Base-by-base conservation (phyloP, 2,888 invertebrate species). In the Amphiduros pacificus region DNA sequence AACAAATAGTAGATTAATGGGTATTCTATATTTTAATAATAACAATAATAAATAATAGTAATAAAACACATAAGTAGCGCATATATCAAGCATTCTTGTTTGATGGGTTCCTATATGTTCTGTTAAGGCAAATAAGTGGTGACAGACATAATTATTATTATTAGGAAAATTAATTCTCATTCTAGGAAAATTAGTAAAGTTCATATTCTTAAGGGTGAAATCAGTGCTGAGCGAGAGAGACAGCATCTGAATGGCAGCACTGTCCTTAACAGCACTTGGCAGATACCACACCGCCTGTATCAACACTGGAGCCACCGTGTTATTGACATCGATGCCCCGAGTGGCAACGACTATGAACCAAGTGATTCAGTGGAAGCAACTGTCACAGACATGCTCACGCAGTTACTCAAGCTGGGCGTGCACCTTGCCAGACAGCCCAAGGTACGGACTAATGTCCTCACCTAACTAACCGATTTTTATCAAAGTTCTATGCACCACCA, bases 301-400 rank as follows among this genome's bases (percentile, higher is more conserved):
- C 73, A 76, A 58, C 69, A 73, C 48, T 79, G 79, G 80, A 71
- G 68, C 56, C 77, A 70, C 64, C 69, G 77, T 11, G 71, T 73
- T 9, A 63, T 81, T 54, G 79, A 81, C 60, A 79, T 81, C 36
- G 71, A 78, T 58, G 75, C 78, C 17, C 76, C 76, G 17, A 71
- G 74, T 31, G 66, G 79, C 58, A 78, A 78, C 57, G 69, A 74
- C 9, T 78, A 74, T 55, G 79, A 80, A 49, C 71, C 76, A 4
- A 67, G 71, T 6, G 79, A 79, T 48, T 66, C 69, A 2, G 66
- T 70, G 11, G 76, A 77, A 29, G 76, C 74, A 61, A 65, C 79
- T 11, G 72, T 77, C 17, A 65, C 74, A 6, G 81, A 81, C 59
- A 66, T 78, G 11, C 65, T 79, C 1, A 65, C 70, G 48, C 79